Percentiles rank a stretch among this genome's conserved stretches.
phyloP scores from a whole-genome alignment of 1,140 invertebrate species.

The Bombus confusus region DNA sequence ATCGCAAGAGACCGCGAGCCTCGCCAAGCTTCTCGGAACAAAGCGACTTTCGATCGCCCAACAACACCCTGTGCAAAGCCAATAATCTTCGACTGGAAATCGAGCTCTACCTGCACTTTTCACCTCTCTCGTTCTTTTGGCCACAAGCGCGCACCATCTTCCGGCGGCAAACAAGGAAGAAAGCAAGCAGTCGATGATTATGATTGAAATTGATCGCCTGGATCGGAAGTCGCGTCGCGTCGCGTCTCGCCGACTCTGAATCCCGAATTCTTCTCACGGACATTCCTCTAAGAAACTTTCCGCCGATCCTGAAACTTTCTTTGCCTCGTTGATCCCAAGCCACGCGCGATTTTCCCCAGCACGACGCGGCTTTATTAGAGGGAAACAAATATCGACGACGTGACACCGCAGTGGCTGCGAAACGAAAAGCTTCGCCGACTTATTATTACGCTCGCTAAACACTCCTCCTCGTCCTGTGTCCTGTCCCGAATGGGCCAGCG shows the following conservation, averaged over 20 bases:
- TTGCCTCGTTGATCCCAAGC: neutral
- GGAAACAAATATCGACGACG: slow-evolving; percentile 39
- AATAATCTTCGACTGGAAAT: neutral
- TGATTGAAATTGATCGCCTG: slow-evolving; percentile 16
- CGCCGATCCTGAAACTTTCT: neutral
- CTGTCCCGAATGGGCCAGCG: too few species aligned
- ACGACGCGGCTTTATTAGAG: slow-evolving; percentile 34
- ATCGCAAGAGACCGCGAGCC: neutral
- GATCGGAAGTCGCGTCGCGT: slow-evolving; percentile 17
- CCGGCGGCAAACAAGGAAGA: neutral
- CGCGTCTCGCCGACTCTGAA: neutral
- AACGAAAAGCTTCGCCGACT: slow-evolving; percentile 8
- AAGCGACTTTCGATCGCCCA: neutral
- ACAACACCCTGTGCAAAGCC: neutral
- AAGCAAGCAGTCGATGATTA: neutral
- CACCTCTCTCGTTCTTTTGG: neutral
- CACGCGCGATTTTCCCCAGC: neutral
- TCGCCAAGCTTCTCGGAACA: neutral
- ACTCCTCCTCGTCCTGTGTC: neutral
- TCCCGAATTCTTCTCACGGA: slow-evolving; percentile 24
- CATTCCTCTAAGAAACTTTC: slow-evolving; percentile 20
- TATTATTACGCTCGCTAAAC: slow-evolving; percentile 6
- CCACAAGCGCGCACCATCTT: neutral
- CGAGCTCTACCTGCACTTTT: neutral
- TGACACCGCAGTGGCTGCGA: neutral